phyloP scores from a whole-genome alignment of 1,140 invertebrate genomes.

The Episyrphus balteatus region DNA sequence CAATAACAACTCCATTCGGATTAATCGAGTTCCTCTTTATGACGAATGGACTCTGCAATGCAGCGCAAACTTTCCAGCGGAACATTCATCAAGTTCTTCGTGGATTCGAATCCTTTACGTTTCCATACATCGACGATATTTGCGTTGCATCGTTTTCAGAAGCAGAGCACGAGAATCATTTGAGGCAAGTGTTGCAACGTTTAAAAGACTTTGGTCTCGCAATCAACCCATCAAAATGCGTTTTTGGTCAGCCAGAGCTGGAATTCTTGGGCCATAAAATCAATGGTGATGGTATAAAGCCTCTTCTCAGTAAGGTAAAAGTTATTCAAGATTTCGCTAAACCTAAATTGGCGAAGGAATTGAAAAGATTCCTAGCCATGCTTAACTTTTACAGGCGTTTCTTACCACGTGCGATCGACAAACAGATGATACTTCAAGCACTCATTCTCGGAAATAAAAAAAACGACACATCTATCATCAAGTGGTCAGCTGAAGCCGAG shows the following conservation, averaged over 20 bases:
- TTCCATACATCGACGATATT: not conserved
- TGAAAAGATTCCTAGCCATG: conserved; percentile 22
- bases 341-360: conserved; percentile 11
- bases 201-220: not conserved
- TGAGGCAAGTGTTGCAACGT: not conserved
- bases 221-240: not conserved
- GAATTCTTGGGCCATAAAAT: not conserved
- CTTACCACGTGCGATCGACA: conserved; percentile 15
- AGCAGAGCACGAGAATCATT: not conserved
- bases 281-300: not conserved
- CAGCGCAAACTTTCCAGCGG: too few relatives aligned
- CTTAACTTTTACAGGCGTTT: conserved; percentile 24
- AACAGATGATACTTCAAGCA: too few relatives aligned
- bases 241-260: not conserved
- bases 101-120: not conserved
- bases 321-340: not conserved
- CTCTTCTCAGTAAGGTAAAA: not conserved
- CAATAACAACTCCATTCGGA: conserved; percentile 25
- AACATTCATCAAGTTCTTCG: conserved; percentile 6
- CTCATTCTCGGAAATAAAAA: too few relatives aligned
- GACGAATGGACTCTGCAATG: conserved; percentile 16
- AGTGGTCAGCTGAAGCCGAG: too few relatives aligned
- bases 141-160: not conserved
- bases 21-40: conserved; percentile 7
- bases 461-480: too few relatives aligned